phyloP scores from a whole-genome alignment of 1,140 invertebrate species.

The Propsilocerus akamusi region DNA sequence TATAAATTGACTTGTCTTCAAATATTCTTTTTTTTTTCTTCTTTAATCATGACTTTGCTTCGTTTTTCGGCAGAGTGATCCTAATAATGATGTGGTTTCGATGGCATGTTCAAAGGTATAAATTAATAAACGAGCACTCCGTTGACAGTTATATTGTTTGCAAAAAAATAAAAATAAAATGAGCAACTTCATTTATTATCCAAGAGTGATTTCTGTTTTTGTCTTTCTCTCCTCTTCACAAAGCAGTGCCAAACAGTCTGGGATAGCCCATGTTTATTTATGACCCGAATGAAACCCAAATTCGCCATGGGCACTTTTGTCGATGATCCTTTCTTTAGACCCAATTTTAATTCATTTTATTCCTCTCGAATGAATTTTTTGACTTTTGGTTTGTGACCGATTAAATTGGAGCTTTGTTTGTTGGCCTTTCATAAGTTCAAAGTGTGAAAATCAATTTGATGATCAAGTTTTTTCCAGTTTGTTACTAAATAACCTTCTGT shows the following conservation, averaged over 20 bases:
- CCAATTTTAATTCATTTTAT: background rate
- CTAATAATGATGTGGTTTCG: background rate
- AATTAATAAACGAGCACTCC: background rate
- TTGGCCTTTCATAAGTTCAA: background rate
- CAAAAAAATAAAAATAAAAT: background rate
- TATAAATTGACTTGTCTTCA: background rate
- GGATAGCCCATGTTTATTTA: too few species aligned
- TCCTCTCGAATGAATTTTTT: background rate
- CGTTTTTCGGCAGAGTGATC: background rate
- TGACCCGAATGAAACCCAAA: too few species aligned
- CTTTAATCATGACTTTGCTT: background rate
- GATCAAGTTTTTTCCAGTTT: too few species aligned
- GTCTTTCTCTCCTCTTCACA: background rate
- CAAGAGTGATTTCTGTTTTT: background rate
- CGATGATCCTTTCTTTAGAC: background rate
- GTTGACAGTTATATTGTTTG: too few species aligned
- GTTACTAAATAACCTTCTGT: too few species aligned
- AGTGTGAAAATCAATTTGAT: background rate
- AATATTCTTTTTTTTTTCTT: background rate
- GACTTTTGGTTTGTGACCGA: background rate
- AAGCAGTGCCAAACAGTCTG: background rate
- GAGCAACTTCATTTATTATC: slow-evolving; percentile 2
- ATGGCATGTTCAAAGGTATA: background rate
- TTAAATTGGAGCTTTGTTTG: background rate
- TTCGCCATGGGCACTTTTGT: background rate